phyloP scores from a whole-genome alignment of 1,140 invertebrate genomes.

The Marisa cornuarietis region DNA sequence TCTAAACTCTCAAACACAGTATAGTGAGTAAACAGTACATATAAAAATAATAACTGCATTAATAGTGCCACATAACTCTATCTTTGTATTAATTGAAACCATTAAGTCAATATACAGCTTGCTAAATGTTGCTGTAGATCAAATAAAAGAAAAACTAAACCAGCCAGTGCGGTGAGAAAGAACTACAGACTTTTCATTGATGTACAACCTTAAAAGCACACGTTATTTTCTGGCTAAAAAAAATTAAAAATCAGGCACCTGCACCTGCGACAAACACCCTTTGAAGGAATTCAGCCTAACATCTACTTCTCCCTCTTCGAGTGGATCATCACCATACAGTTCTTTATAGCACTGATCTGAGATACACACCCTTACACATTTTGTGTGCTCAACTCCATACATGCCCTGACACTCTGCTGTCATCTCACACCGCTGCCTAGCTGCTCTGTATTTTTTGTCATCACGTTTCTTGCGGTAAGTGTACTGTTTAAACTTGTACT shows the following conservation, averaged over 20 bases:
- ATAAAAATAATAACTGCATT: too few species aligned
- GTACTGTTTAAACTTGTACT: conserved; percentile 47
- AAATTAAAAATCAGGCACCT: conserved; percentile 30
- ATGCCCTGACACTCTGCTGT: conserved; percentile 41
- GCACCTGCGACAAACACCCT: conserved; percentile 46
- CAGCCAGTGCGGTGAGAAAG: too few species aligned
- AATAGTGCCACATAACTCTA: too few species aligned
- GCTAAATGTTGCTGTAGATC: too few species aligned
- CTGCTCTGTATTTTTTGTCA: conserved; percentile 47
- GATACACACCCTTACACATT: conserved; percentile 49
- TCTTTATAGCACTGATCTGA: conserved; percentile 48
- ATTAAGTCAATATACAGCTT: too few species aligned
- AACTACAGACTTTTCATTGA: too few species aligned
- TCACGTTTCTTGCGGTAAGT: conserved; percentile 51
- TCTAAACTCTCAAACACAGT: too few species aligned
- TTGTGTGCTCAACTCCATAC: conserved; percentile 39
- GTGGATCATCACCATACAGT: conserved; percentile 46
- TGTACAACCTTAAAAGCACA: too few species aligned
- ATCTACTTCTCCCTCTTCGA: conserved; percentile 56
- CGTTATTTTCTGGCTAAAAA: background rate
- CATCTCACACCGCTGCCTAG: conserved; percentile 47
- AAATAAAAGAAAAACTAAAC: too few species aligned
- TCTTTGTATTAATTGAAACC: too few species aligned
- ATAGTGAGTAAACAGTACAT: too few species aligned
- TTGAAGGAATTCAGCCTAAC: conserved; percentile 53